phyloP scores from a whole-genome alignment of 2,888 invertebrate genomes.

The Dicranocentrus wangi region DNA sequence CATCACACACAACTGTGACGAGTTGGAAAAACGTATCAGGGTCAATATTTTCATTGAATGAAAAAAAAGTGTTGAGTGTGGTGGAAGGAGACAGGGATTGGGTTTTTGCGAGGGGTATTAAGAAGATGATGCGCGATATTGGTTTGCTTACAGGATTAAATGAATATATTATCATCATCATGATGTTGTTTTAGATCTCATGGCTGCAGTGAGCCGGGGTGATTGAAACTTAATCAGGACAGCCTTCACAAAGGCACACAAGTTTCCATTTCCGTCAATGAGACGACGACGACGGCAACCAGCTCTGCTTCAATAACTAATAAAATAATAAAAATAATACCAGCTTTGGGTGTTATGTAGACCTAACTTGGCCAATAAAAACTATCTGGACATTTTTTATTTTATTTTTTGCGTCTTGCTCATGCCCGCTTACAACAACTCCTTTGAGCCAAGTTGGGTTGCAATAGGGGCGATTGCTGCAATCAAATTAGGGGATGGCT shows the following conservation, averaged over 20 bases:
- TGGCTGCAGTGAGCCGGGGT: slow-evolving; percentile 50
- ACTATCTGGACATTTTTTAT: slow-evolving; percentile 25
- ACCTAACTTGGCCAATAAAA: slow-evolving; percentile 33
- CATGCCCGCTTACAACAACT: too few relatives aligned
- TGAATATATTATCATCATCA: neutral
- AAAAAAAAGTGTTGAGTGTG: neutral
- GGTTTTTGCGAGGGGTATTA: slow-evolving; percentile 18
- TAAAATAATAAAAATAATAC: too few relatives aligned
- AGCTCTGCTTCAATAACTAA: slow-evolving; percentile 6
- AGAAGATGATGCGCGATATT: neutral
- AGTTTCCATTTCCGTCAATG: slow-evolving; percentile 61
- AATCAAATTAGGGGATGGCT: too few relatives aligned
- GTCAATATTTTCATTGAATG: slow-evolving; percentile 53
- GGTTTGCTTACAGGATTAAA: neutral
- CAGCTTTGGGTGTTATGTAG: too few relatives aligned
- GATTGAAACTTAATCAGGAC: slow-evolving; percentile 62
- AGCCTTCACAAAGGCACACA: slow-evolving; percentile 59
- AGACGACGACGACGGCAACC: too few relatives aligned
- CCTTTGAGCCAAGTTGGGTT: too few relatives aligned
- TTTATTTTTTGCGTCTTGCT: too few relatives aligned
- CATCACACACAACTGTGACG: neutral
- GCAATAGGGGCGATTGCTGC: too few relatives aligned
- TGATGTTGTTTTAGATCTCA: slow-evolving; percentile 47
- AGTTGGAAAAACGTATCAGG: slow-evolving; percentile 46
- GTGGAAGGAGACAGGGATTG: neutral